Evolutionary conservation across 2,888 invertebrate species (phyloP).

Genomic region (Sturmia bella): DNA sequence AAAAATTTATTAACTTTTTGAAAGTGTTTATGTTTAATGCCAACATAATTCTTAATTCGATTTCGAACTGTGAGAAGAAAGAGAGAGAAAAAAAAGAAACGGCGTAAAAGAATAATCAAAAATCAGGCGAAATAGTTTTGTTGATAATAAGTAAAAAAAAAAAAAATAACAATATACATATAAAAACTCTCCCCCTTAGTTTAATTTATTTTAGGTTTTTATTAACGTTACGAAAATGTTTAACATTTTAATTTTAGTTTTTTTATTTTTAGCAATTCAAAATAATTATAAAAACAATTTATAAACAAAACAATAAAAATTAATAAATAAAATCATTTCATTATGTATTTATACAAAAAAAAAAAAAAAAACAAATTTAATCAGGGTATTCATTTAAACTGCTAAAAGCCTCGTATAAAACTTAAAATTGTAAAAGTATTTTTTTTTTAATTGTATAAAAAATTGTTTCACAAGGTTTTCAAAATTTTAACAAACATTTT

Average conservation of each 20-base stretch:
- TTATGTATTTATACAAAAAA: constrained; percentile 22
- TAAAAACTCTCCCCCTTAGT: constrained; percentile 25
- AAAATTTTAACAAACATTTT: too few relatives aligned
- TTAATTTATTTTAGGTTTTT: constrained; percentile 46
- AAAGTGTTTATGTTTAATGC: background rate
- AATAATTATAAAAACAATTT: constrained; percentile 31
- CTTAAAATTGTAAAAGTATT: too few relatives aligned
- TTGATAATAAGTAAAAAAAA: constrained; percentile 1
- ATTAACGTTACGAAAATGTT: constrained; percentile 50
- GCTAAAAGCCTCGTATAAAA: too few relatives aligned
- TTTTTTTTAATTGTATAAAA: too few relatives aligned
- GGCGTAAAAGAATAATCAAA: constrained; percentile 5
- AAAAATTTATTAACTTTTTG: background rate
- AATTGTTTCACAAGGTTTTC: too few relatives aligned
- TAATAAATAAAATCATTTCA: constrained; percentile 33
- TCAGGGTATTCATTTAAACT: too few relatives aligned
- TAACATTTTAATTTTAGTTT: constrained; percentile 56
- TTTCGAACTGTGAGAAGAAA: background rate
- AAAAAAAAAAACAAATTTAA: background rate
- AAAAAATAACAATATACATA: background rate
- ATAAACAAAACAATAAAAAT: constrained; percentile 20
- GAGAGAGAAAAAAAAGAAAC: background rate
- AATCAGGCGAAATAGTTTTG: constrained; percentile 1
- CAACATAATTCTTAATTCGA: constrained; percentile 21
- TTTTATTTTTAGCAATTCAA: constrained; percentile 42